Percentiles rank a stretch among this genome's conserved stretches.
These are phyloP conservation scores for Thripadectes ignobilis DNA, from an alignment of 2,797 vertebrate species.

Conservation along the genomic window DNA sequence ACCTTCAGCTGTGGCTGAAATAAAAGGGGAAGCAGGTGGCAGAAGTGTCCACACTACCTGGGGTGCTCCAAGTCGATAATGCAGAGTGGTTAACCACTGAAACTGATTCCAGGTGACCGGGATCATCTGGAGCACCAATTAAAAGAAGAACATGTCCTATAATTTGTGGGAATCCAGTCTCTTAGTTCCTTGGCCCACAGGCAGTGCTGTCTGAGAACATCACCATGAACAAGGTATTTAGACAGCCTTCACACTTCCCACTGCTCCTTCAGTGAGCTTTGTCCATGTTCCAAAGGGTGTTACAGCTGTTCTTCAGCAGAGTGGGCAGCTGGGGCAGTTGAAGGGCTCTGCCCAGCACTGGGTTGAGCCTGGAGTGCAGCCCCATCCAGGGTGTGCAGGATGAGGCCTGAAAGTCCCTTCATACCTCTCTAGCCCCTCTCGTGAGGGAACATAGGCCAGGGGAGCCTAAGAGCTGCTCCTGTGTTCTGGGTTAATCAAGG, in stretches of 20 bases:
- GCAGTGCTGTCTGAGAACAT: not conserved
- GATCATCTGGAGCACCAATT: not conserved
- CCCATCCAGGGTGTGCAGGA: not conserved
- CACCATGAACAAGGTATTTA: not conserved
- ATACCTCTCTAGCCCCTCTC: not conserved
- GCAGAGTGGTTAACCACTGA: not conserved
- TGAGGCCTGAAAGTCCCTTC: not conserved
- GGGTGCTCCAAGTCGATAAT: not conserved
- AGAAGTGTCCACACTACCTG: fast-evolving
- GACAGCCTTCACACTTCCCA: not conserved
- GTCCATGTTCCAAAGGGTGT: fast-evolving
- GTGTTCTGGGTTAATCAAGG: not conserved
- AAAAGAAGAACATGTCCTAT: not conserved
- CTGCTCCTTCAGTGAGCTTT: not conserved
- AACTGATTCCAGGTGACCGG: not conserved
- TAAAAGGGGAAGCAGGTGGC: not conserved
- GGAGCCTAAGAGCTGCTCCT: not conserved
- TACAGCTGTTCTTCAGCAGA: not conserved
- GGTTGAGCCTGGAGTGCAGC: not conserved
- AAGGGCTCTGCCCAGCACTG: not conserved
- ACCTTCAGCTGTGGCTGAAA: not conserved
- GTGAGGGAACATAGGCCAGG: not conserved
- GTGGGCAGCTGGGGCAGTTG: not conserved
- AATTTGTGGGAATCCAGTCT: not conserved
- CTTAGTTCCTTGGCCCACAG: not conserved